Evolutionary conservation across 1,140 invertebrate species (phyloP).

Genomic region (Archivesica marissinica): DNA sequence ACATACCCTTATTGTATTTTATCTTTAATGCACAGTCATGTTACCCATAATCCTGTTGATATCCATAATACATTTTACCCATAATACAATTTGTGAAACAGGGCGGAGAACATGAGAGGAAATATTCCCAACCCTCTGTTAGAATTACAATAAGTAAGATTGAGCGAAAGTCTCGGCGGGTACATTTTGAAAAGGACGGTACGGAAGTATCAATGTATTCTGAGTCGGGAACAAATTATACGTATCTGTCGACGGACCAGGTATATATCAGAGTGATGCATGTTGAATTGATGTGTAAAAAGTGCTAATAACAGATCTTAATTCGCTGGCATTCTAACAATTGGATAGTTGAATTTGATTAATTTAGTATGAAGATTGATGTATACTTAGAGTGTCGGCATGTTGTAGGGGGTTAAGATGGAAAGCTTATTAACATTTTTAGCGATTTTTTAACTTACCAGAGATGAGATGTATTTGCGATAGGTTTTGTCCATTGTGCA

Average conservation of each 20-base stretch:
- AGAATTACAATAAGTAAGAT: constrained; percentile 60
- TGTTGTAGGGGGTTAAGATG: too few species aligned
- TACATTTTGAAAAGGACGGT: constrained; percentile 55
- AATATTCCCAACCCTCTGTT: constrained; percentile 55
- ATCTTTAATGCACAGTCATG: too few species aligned
- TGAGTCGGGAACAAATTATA: constrained; percentile 50
- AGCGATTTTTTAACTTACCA: too few species aligned
- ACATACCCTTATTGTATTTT: too few species aligned
- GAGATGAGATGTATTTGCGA: too few species aligned
- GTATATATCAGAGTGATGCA: constrained; percentile 33
- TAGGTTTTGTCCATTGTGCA: too few species aligned
- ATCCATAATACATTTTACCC: constrained; percentile 20
- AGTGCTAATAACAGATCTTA: not conserved
- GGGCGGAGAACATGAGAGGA: constrained; percentile 25
- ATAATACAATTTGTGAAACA: not conserved
- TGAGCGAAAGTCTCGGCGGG: constrained; percentile 54
- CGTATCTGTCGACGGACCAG: constrained; percentile 47
- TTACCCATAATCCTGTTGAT: constrained; percentile 3
- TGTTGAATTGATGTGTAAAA: not conserved
- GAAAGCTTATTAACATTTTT: too few species aligned
- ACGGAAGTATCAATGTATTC: constrained; percentile 50
- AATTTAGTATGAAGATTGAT: too few species aligned
- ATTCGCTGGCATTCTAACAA: not conserved
- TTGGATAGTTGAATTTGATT: not conserved
- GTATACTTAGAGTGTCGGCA: too few species aligned